Base-by-base conservation (phyloP, 2,113 vertebrate species). In the Oxyura jamaicensis region DNA sequence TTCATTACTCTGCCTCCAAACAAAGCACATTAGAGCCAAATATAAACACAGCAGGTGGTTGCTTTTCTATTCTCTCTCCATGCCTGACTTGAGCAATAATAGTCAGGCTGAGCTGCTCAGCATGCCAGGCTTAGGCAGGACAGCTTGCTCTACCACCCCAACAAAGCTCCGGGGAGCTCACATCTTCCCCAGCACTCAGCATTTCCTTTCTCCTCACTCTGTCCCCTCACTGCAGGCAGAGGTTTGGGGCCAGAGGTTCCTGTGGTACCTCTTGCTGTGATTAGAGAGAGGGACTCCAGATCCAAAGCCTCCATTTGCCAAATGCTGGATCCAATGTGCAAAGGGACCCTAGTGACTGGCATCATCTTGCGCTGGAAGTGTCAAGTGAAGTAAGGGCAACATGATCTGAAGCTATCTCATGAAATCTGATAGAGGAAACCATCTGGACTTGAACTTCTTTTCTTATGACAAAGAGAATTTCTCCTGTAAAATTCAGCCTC, bases 1-100 rank as follows among this genome's bases (percentile, higher is more conserved):
- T 91, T 91, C 67, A 92, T 90, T 86, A 59, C 79, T 90, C 91
- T 80, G 52, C 79, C 68, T 93, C 86, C 93, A 94, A 93, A 95
- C 62, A 91, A 87, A 97, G 88, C 41, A 41, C 46, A 86, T 76
- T 15, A 16, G 76, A 84, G 92, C 58, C 81, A 95, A 94, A 86
- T 89, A 90, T 89, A 92, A 87, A 60, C 35, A 23, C 71, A 96
- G 72, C 82, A 93, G 73, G 76, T 84, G 66, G 67, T 50, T 86
- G 76, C 42, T 91, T 69, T 83, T 63, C 65, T 79, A 2, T 71
- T 58, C 88, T 77, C 63, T 71, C 53, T 88, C 86, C 48, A 28
- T 46, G 74, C 42, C 48, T 72, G 68, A 1, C 42, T 66, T n/a
- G 35, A 72, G 83, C 13, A 62, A 72, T 7, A 74, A 58, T 6